A percentile compares a stretch with the other conserved stretches of the same genome.
These are phyloP conservation scores for Lydus trimaculatus DNA, from an alignment of 2,888 invertebrate genomes.

Conservation along the genomic window DNA sequence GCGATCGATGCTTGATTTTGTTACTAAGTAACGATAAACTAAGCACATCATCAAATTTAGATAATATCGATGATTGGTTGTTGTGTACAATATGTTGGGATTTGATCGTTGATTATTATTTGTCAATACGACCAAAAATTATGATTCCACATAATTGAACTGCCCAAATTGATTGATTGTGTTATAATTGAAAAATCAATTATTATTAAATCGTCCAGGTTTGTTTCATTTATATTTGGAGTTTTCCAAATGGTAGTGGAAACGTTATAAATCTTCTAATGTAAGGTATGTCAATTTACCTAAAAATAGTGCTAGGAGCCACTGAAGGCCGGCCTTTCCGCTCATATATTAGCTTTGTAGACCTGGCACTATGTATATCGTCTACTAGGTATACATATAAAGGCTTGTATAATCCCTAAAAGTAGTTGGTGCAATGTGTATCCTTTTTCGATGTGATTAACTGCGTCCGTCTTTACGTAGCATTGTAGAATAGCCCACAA, in stretches of 20 bases:
- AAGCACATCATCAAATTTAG: conserved; percentile 18
- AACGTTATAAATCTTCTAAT: neutral
- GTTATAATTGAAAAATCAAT: neutral
- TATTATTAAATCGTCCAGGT: neutral
- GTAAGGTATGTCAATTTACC: neutral
- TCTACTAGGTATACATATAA: neutral
- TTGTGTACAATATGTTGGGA: neutral
- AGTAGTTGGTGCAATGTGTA: conserved; percentile 38
- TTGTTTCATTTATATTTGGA: neutral
- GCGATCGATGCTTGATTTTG: no score
- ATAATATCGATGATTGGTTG: conserved; percentile 16
- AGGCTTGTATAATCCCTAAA: conserved; percentile 37
- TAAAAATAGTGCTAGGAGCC: neutral
- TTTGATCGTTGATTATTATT: neutral
- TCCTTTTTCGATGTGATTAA: conserved; percentile 45
- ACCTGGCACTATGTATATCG: no score
- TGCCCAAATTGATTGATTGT: neutral
- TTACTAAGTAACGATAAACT: conserved; percentile 21
- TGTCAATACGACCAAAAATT: neutral
- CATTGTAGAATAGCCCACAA: conserved; percentile 41
- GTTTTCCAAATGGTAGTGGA: neutral
- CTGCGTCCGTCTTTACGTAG: conserved; percentile 40
- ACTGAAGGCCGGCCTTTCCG: neutral
- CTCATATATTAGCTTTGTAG: neutral
- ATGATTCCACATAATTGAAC: neutral